Evolutionary conservation across 2,888 invertebrate genomes (phyloP), one percentile per base, ranked within the genome.

Genomic region (Onchidella celtica): DNA sequence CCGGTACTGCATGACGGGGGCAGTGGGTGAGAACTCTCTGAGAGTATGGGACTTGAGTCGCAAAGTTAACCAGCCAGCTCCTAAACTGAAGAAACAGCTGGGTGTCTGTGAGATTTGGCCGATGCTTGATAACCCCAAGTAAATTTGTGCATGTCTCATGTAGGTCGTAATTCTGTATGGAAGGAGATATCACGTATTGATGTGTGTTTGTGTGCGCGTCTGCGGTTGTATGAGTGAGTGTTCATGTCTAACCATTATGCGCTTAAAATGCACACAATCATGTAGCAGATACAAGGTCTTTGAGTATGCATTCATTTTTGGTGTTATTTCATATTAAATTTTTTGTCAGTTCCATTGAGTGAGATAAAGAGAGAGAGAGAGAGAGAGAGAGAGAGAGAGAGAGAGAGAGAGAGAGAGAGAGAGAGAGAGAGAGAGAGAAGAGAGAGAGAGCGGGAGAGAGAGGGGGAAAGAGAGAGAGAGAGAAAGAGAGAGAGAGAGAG

Each of bases 41-140:
- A 82, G 90, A 27, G 88, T 91, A 2, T 93, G 93, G 92, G 92
- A 93, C 81, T 84, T 93, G 4, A 90, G 87, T 70, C 84, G 86
- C 1, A 88, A 87, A 55, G 74, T 92, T 57, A 92, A 91, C 78
- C 87, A 89, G 73, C 88, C 90, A 1, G 88, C 87, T 32, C 90
- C 91, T 1, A 91, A 90, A 80, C 78, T 89, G 65, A 91, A 90
- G 82, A 87, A 87, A 36, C 87, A 86, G 27, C 84, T 88, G 0
- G 92, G 92, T 4, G 86, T 92, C 2, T 87, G 84, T 3, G 86
- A 89, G 47, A 88, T 92, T 4, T 83, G 90, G 34, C 88, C 89
- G 9, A 90, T 92, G 89, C 79, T 82, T 2, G 89, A 89, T 63
- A 89, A 92, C 74, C 89, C 91, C 4, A 84, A 90, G 61, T 80